Evolutionary conservation across 2,888 invertebrate species (phyloP).

Genomic region (Digitonthophagus gazella): DNA sequence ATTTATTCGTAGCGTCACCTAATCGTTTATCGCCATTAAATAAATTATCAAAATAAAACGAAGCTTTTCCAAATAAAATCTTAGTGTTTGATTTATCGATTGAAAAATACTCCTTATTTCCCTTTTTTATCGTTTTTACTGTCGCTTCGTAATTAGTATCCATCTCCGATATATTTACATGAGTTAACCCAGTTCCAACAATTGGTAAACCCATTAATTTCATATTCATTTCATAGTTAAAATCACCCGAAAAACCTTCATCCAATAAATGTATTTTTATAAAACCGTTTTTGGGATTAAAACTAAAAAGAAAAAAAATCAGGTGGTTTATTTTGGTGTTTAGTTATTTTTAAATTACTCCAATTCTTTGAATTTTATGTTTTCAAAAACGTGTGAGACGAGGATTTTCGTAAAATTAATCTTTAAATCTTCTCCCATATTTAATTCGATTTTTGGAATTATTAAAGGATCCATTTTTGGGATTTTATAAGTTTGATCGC

Average conservation of each 20-base stretch:
- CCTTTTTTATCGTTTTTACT: background rate
- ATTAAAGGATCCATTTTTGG: constrained; percentile 19
- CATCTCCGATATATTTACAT: background rate
- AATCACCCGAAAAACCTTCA: background rate
- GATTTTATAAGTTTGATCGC: constrained; percentile 17
- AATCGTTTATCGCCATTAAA: constrained; percentile 25
- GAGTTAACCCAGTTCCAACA: constrained; percentile 6
- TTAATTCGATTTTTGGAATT: constrained; percentile 19
- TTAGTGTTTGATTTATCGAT: background rate
- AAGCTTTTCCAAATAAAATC: background rate
- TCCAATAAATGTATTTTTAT: background rate
- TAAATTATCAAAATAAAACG: constrained; percentile 27
- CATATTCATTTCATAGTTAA: constrained; percentile 14
- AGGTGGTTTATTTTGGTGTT: too few relatives aligned
- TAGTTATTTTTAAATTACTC: background rate
- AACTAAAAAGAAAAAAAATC: too few relatives aligned
- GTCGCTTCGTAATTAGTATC: background rate
- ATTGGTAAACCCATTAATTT: constrained; percentile 17
- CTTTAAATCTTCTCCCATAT: constrained; percentile 15
- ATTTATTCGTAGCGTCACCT: constrained; percentile 31
- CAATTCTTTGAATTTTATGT: constrained; percentile 5
- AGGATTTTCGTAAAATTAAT: constrained; percentile 14
- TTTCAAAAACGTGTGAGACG: constrained; percentile 14
- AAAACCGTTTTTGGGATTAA: background rate
- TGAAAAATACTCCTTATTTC: background rate